A percentile compares a stretch with the other conserved stretches of the same genome.
Conservation (phyloP, 23 tunicate genomes). For the Styela clava region DNA sequence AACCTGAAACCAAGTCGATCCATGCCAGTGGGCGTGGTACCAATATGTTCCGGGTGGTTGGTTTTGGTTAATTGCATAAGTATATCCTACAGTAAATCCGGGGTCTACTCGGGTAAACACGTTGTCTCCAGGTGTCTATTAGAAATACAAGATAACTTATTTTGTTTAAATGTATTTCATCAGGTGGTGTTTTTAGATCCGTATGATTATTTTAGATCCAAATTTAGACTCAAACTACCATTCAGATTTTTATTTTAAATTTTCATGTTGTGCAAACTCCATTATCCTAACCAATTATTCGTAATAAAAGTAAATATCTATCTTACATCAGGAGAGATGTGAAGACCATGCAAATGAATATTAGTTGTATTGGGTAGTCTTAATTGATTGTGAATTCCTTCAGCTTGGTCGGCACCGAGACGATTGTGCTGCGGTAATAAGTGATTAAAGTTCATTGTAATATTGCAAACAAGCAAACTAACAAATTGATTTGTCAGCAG, state of each 20-base stretch:
- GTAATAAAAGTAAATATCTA: too few relatives aligned
- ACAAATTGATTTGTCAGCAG: too few relatives aligned
- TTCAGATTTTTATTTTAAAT: too few relatives aligned
- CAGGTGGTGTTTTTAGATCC: too few relatives aligned
- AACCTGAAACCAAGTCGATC: conserved; percentile 23
- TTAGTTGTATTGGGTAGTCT: conserved; percentile 3
- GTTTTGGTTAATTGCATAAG: background rate
- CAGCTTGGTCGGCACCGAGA: background rate
- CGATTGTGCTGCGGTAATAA: background rate
- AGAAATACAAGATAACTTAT: too few relatives aligned
- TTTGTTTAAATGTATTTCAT: too few relatives aligned
- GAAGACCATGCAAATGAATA: background rate
- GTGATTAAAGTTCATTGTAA: too few relatives aligned
- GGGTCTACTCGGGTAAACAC: conserved; percentile 14
- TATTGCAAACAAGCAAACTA: too few relatives aligned
- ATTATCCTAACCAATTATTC: too few relatives aligned
- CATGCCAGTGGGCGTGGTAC: conserved; percentile 30
- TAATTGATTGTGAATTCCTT: conserved; percentile 4
- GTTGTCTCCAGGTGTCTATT: conserved; percentile 15
- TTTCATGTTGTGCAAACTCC: too few relatives aligned
- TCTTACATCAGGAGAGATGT: background rate
- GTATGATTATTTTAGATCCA: too few relatives aligned
- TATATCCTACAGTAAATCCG: background rate
- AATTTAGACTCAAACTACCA: too few relatives aligned
- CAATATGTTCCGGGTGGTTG: conserved; percentile 29